phyloP scores from a whole-genome alignment of 2,888 invertebrate species.

The Cantharis lateralis region DNA sequence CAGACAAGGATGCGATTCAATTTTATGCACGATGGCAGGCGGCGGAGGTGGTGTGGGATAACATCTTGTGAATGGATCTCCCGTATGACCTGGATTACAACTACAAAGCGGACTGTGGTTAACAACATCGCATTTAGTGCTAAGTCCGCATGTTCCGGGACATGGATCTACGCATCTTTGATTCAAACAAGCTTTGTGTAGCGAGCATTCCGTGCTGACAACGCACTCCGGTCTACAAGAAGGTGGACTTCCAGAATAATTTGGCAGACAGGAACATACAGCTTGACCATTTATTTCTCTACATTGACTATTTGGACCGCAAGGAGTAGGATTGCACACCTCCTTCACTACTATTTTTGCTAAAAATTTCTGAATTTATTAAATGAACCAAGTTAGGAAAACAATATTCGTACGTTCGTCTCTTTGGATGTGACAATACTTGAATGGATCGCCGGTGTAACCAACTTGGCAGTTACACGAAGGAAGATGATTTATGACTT shows the following conservation, averaged over 20 bases:
- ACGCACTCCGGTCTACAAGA: conserved; percentile 81
- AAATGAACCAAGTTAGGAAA: background rate
- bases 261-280: conserved; percentile 72
- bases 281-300: conserved; percentile 57
- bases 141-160: conserved; percentile 67
- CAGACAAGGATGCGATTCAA: conserved; percentile 57
- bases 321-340: conserved; percentile 76
- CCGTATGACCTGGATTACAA: conserved; percentile 67
- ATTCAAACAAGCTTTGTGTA: conserved; percentile 70
- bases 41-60: conserved; percentile 41
- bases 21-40: conserved; percentile 19
- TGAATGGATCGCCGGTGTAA: conserved; percentile 70
- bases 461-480: conserved; percentile 66
- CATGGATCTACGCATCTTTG: conserved; percentile 78
- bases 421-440: conserved; percentile 59
- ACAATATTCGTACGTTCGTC: conserved; percentile 59
- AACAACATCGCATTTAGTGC: conserved; percentile 58
- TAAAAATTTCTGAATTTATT: conserved; percentile 37
- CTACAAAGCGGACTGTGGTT: conserved; percentile 70
- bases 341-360: conserved; percentile 56
- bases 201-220: conserved; percentile 72
- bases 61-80: conserved; percentile 71
- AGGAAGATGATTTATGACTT: conserved; percentile 70
- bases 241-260: conserved; percentile 77
- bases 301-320: conserved; percentile 67